These are phyloP conservation scores for Hystrix cristata DNA, from an alignment of 2,113 vertebrate species.

Conservation along the genomic window DNA sequence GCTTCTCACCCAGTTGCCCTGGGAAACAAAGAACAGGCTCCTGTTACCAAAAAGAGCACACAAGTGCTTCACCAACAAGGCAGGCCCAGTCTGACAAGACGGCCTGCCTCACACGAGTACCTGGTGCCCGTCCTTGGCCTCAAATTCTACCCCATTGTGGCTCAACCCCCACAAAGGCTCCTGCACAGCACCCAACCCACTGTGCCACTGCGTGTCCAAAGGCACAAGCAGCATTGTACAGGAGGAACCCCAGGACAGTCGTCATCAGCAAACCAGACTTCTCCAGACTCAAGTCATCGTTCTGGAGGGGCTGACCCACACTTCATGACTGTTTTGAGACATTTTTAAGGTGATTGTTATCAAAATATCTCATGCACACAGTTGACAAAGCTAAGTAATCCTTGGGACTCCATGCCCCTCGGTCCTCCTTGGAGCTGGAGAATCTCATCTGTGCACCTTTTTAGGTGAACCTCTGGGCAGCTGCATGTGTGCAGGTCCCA, in stretches of 20 bases:
- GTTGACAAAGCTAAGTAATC: not conserved
- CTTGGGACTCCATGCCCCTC: too few relatives aligned
- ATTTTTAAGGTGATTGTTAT: not conserved
- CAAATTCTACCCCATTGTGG: not conserved
- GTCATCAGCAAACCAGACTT: not conserved
- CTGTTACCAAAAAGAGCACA: slow-evolving; percentile 70
- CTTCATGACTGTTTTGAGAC: not conserved
- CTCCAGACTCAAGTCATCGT: not conserved
- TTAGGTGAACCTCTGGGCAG: not conserved
- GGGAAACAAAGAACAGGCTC: slow-evolving; percentile 78
- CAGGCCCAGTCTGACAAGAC: fast-evolving
- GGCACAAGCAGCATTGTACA: too few relatives aligned
- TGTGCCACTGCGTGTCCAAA: fast-evolving
- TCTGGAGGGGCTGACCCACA: not conserved
- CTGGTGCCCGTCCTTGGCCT: not conserved
- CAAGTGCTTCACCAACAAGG: not conserved
- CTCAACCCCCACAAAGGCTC: not conserved
- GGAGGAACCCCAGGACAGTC: not conserved
- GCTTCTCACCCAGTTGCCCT: slow-evolving; percentile 89
- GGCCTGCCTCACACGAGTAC: not conserved
- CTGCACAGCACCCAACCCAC: not conserved
- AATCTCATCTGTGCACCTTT: fast-evolving
- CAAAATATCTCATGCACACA: not conserved
- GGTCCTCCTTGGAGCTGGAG: not conserved
- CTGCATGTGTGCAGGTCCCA: not conserved